These are phyloP conservation scores for Chloropsis cyanopogon DNA, from an alignment of 2,113 vertebrate species.

Conservation along the genomic window DNA sequence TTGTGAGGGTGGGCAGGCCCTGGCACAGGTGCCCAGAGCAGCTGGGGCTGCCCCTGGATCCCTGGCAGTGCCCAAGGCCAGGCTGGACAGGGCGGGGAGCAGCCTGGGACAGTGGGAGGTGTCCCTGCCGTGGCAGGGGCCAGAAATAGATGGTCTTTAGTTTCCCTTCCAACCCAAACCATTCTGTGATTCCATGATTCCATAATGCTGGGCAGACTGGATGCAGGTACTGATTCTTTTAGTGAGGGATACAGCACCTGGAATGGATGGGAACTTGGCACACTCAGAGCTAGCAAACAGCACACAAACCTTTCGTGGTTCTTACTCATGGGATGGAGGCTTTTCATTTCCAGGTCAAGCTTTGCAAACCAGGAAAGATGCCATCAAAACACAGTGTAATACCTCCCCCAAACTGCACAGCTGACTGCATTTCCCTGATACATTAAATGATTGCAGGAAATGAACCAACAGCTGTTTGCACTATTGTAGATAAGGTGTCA, in stretches of 20 bases:
- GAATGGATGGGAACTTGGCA: accelerated
- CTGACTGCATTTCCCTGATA: not conserved
- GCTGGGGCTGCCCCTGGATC: not conserved
- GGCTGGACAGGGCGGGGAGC: not conserved
- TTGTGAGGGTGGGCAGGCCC: not conserved
- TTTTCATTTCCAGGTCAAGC: not conserved
- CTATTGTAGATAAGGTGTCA: not conserved
- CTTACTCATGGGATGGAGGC: not conserved
- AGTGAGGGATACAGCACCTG: not conserved
- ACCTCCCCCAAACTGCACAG: not conserved
- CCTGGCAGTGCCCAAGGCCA: not conserved
- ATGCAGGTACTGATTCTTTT: not conserved
- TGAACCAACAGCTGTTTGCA: not conserved
- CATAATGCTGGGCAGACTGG: not conserved
- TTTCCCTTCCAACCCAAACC: not conserved
- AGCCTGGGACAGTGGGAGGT: not conserved
- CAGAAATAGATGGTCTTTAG: not conserved
- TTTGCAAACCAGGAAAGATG: not conserved
- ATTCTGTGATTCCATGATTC: not conserved
- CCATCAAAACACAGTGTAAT: not conserved
- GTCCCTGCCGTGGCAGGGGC: not conserved
- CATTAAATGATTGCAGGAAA: not conserved
- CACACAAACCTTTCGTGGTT: not conserved
- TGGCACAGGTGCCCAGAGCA: not conserved
- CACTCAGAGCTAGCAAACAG: not conserved